A percentile compares a stretch with the other conserved stretches of the same genome.
Conservation (phyloP, 2,113 vertebrate species). For the Rana temporaria region DNA sequence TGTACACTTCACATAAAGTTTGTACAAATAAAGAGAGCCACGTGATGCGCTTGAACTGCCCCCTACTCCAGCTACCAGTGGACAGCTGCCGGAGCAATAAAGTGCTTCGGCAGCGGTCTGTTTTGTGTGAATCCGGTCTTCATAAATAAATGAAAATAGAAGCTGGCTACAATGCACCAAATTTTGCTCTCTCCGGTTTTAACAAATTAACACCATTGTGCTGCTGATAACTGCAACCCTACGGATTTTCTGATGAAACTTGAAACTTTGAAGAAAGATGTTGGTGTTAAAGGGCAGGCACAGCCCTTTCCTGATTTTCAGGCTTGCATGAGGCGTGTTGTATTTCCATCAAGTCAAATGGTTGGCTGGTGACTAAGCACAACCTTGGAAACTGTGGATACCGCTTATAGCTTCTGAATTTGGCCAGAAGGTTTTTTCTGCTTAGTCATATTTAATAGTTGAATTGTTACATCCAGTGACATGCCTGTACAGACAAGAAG, state of each 20-base stretch:
- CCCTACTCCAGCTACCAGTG: too few species aligned
- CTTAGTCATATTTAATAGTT: conserved; percentile 67
- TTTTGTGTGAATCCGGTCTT: too few species aligned
- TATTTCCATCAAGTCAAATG: conserved; percentile 11
- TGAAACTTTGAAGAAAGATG: neutral
- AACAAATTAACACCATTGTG: too few species aligned
- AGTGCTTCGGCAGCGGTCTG: too few species aligned
- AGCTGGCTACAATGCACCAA: too few species aligned
- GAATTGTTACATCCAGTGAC: neutral
- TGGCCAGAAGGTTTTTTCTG: conserved; percentile 62
- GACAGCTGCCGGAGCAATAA: too few species aligned
- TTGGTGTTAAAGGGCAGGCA: neutral
- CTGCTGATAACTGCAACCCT: too few species aligned
- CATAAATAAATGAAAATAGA: too few species aligned
- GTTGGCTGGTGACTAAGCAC: conserved; percentile 35
- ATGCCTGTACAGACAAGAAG: conserved; percentile 16
- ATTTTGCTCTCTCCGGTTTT: too few species aligned
- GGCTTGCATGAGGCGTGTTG: conserved; percentile 43
- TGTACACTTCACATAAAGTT: too few species aligned
- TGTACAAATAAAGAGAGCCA: too few species aligned
- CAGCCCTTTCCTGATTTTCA: conserved; percentile 46
- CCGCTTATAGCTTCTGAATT: conserved; percentile 58
- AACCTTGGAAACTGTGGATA: conserved; percentile 59
- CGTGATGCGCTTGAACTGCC: too few species aligned
- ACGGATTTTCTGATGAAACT: neutral